These are phyloP conservation scores for Nestor notabilis DNA, from an alignment of 2,113 vertebrate species.

Conservation along the genomic window DNA sequence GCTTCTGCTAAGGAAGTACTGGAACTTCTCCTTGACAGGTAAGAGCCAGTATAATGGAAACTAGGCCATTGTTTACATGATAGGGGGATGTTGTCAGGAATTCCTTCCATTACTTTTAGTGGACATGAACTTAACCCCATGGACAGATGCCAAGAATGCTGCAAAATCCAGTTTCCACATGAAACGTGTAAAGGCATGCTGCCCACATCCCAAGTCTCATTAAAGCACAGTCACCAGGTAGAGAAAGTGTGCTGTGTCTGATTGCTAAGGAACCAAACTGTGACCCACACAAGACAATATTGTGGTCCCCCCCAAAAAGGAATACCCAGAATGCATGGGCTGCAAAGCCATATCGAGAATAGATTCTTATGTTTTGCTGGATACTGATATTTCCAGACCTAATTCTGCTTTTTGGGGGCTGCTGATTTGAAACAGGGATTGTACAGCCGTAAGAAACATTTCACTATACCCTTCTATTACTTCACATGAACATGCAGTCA, in stretches of 20 bases:
- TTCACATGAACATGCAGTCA: background rate
- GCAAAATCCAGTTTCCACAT: background rate
- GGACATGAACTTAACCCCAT: background rate
- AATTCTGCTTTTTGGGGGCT: background rate
- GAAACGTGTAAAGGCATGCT: background rate
- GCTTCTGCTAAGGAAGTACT: conserved; percentile 86
- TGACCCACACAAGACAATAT: background rate
- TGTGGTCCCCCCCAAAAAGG: rapidly evolving
- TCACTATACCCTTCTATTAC: background rate
- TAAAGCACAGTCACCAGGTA: background rate
- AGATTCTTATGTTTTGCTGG: background rate
- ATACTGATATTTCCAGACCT: background rate
- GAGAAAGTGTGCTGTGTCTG: background rate
- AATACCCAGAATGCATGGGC: background rate
- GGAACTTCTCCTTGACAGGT: conserved; percentile 89
- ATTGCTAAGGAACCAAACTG: background rate
- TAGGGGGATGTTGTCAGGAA: background rate
- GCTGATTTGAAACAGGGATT: background rate
- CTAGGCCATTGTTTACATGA: background rate
- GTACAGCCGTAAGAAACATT: background rate
- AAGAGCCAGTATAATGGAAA: background rate
- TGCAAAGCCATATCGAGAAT: background rate
- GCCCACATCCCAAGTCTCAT: background rate
- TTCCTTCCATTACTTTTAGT: background rate
- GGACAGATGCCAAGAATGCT: background rate